A percentile compares a stretch with the other conserved stretches of the same genome.
Conservation (phyloP, 2,888 invertebrate genomes). For the Geotrupes spiniger region DNA sequence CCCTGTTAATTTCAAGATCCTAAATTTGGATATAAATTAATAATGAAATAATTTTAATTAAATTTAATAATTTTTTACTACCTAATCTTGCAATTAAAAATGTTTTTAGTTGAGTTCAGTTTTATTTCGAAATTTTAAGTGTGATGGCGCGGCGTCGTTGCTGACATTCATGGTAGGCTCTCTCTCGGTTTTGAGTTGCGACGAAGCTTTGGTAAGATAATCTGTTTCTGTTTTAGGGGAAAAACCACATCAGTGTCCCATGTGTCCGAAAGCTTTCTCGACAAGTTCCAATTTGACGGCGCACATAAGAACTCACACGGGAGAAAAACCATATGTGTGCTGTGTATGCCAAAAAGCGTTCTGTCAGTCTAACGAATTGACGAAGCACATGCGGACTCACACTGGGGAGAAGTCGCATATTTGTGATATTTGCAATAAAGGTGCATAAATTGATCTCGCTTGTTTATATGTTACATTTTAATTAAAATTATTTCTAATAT, state of each 20-base stretch:
- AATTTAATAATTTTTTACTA: too few relatives aligned
- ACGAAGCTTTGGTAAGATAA: too few relatives aligned
- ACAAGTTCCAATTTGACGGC: slow-evolving; percentile 52
- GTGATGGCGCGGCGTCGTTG: too few relatives aligned
- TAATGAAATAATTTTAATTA: too few relatives aligned
- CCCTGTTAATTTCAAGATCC: too few relatives aligned
- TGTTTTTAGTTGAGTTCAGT: too few relatives aligned
- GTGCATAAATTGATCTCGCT: slow-evolving; percentile 30
- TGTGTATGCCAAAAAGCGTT: slow-evolving; percentile 51
- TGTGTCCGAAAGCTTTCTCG: slow-evolving; percentile 51
- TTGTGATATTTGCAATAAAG: slow-evolving; percentile 51
- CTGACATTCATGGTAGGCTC: too few relatives aligned
- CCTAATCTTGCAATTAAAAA: too few relatives aligned
- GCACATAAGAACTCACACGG: slow-evolving; percentile 50
- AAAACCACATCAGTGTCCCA: slow-evolving; percentile 49
- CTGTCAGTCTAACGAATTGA: slow-evolving; percentile 50
- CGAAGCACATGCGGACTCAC: slow-evolving; percentile 51
- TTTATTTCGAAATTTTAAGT: too few relatives aligned
- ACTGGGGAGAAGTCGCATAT: slow-evolving; percentile 52
- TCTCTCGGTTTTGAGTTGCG: too few relatives aligned
- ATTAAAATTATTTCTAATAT: too few relatives aligned
- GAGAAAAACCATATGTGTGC: slow-evolving; percentile 50
- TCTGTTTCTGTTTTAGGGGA: slow-evolving; percentile 45
- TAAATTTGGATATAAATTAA: too few relatives aligned
- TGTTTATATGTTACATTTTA: background rate